Evolutionary conservation across 2,113 vertebrate genomes (phyloP), one percentile per base, ranked within the genome.

Genomic region (Chaenocephalus aceratus): DNA sequence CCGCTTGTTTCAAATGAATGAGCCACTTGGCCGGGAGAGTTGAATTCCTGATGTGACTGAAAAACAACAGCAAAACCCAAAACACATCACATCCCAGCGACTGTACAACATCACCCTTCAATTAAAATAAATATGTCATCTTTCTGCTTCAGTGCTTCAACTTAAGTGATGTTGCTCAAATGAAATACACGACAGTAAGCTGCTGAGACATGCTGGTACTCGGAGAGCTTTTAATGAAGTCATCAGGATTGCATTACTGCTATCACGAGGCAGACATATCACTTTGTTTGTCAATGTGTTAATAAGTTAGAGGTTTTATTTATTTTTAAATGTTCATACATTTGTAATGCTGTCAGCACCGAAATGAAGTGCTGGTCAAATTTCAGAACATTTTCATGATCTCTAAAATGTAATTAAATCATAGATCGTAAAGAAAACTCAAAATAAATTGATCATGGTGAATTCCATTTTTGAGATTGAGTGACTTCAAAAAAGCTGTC

Each of bases 61-160:
- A 79, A 88, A 87, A 83, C 69, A 53, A 58, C 75, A 53, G 62
- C 67, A 87, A 84, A 85, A 68, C 71, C 80, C 53, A 44, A 80
- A 75, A 72, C 14, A 77, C 70, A 59, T 78, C 66, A 23, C 41
- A 78, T 72, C 65, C 36, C 41, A n/a, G 30, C 61, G 59, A 65
- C 57, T 62, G 26, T 74, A 59, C 56, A 77, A 56, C 44, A 54
- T 36, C 65, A 75, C 30, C 64, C 76, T 75, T 64, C 49, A 69
- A 63, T 77, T 77, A n/a, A 62, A 74, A 41, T 41, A 76, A 78
- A 80, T 66, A 79, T 82, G 79, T 84, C 67, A 75, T 84, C 51
- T 63, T 66, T 83, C 59, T 74, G 16, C 64, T 84, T 82, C 53
- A 59, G 71, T 52, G 66, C 23, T 59, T 2, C 34, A 72, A 61